phyloP scores from a whole-genome alignment of 2,888 invertebrate species.

The Leptothorax acervorum region DNA sequence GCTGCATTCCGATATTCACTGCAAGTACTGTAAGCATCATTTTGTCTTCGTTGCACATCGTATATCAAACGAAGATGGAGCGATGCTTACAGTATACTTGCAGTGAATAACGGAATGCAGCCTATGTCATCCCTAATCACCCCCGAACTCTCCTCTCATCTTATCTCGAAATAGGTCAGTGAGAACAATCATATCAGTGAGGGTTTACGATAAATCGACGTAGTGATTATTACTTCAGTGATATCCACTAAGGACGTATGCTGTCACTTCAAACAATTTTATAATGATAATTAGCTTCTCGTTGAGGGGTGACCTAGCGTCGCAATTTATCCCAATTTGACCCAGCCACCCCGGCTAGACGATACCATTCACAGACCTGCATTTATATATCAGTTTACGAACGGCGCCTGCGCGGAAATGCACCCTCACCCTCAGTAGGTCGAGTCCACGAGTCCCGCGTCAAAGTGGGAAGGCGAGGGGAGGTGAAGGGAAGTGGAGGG shows the following conservation, averaged over 20 bases:
- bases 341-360: background rate
- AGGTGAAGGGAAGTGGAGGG: constrained; percentile 37
- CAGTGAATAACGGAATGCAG: too few relatives aligned
- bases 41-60: too few relatives aligned
- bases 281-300: background rate
- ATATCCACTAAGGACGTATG: background rate
- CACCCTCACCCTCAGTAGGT: constrained; percentile 58
- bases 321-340: background rate
- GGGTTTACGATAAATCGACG: background rate
- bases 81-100: too few relatives aligned
- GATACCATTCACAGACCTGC: background rate
- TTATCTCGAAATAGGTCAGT: background rate
- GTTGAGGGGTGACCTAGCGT: background rate
- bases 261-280: background rate
- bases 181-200: constrained; percentile 15
- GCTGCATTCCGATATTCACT: too few relatives aligned
- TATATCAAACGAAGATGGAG: too few relatives aligned
- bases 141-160: background rate
- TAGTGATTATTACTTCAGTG: background rate
- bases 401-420: constrained; percentile 58
- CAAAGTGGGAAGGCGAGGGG: background rate
- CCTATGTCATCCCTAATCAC: background rate
- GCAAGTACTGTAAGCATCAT: too few relatives aligned
- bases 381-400: constrained; percentile 8
- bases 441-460: constrained; percentile 36